Evolutionary conservation across 2,113 vertebrate genomes (phyloP), one percentile per base, ranked within the genome.

Genomic region (Alethe diademata): DNA sequence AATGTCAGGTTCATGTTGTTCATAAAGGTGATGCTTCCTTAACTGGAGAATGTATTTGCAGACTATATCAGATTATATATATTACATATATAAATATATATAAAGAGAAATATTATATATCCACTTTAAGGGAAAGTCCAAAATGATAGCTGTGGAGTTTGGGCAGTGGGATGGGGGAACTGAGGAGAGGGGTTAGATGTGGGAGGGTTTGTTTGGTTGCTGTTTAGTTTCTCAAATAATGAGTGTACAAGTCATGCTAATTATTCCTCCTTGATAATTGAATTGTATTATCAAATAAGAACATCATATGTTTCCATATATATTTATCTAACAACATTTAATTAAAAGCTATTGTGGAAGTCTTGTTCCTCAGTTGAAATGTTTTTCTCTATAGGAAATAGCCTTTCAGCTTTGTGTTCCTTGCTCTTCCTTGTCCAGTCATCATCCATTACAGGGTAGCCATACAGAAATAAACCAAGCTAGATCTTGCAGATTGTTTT

Each of bases 131-230:
- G 16, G 14, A 48, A 74, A 29, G 19, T 53, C 31, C 36, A 57
- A 35, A 90, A 73, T 56, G 17, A 15, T 2, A 45, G 31, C n/a
- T 86, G 42, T 94, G 71, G 18, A n/a, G 3, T 92, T 88, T 73
- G 60, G 15, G 26, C 33, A 86, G 25, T 56, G 43, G 33, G 10
- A 26, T 88, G 51, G 19, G 8, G 7, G 17, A 82, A 17, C 0
- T 70, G 28, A 12, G 15, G 12, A 70, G 40, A 26, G 67, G 26
- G 6, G 11, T 66, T 82, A 38, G 4, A 67, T 67, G 19, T 9
- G 9, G 25, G 6, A 12, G 2, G 0, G 5, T 43, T 53, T 19
- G 15, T 78, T 53, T 57, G 4, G 6, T 48, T 57, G 45, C 5
- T 36, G 78, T 74, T 86, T 53, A 10, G 12, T 83, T 72, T 60